Base-by-base conservation (phyloP, 2,888 invertebrate species). In the Calameuta idolon region DNA sequence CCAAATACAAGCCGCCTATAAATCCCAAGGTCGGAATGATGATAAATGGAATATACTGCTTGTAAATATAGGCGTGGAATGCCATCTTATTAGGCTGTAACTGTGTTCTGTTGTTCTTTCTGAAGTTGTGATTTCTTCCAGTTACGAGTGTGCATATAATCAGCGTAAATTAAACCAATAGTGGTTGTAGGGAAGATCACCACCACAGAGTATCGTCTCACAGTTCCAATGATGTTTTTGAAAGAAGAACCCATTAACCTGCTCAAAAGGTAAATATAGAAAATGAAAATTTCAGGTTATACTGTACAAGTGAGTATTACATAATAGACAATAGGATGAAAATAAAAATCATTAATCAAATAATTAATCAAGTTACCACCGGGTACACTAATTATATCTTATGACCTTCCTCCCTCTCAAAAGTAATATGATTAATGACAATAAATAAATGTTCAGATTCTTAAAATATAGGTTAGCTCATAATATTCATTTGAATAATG, bases 91-190 rank as follows among this genome's bases (percentile, higher is more conserved):
- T 23, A 55, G 55, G 55, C 55, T 23, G 40, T 23, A 55, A 55
- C 2, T 55, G 55, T 23, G 93, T 80, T 74, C 80, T 33, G 79
- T 79, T 85, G 84, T 35, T 87, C 81, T 77, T 80, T 23, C 12
- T 80, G 76, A 40, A 83, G 84, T 79, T 92, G 90, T 79, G 92
- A 88, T 71, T 89, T 89, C 89, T 97, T 97, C 95, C 96, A 97
- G 92, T 93, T 92, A 84, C 93, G 94, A 0, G 97, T 97, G 85
- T 94, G 94, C 77, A 92, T 93, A 93, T 94, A 95, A 90, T 97
- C 97, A 9, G 94, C 93, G 92, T 93, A 96, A 87, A 97, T 96
- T 3, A 93, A 87, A 34, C 92, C 87, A 37, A 89, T 91, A 78
- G 94, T 89, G 82, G 95, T 82, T 68, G 94, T 92, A 30, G 97